Evolutionary conservation across 1,140 invertebrate genomes (phyloP).

Genomic region (Pseudomyrmex concolor): DNA sequence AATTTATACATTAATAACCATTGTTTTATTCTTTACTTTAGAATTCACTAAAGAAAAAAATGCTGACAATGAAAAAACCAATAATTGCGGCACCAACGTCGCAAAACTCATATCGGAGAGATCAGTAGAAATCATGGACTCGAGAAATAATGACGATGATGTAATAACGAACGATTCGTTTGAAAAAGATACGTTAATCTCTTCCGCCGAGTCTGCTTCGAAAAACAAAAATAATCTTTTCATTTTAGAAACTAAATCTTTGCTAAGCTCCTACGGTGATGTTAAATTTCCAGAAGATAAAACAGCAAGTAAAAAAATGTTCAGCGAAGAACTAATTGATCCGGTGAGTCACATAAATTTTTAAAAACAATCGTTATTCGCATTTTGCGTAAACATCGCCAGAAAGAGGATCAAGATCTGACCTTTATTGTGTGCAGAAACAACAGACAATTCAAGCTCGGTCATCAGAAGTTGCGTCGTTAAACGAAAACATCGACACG

Average conservation of each 20-base stretch:
- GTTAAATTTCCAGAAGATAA: constrained; percentile 5
- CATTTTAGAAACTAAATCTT: background rate
- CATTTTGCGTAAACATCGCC: background rate
- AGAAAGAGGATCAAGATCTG: background rate
- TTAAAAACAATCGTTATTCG: background rate
- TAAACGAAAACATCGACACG: constrained; percentile 36
- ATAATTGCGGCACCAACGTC: background rate
- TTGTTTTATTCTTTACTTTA: background rate
- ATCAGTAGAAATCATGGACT: constrained; percentile 10
- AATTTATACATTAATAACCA: too few relatives aligned
- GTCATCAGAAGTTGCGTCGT: constrained; percentile 23
- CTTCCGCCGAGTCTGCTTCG: background rate
- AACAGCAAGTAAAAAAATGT: background rate
- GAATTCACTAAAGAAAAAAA: background rate
- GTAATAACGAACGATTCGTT: background rate
- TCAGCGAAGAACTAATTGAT: background rate
- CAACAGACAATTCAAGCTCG: constrained; percentile 18
- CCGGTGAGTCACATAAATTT: background rate
- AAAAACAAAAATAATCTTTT: constrained; percentile 16
- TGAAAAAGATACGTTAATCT: background rate
- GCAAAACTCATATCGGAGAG: constrained; percentile 5
- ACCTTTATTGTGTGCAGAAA: constrained; percentile 15
- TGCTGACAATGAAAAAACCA: too few relatives aligned
- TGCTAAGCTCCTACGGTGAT: constrained; percentile 14
- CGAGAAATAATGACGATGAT: background rate